phyloP scores from a whole-genome alignment of 2,888 invertebrate species.

The Sphaerophoria rueppellii region DNA sequence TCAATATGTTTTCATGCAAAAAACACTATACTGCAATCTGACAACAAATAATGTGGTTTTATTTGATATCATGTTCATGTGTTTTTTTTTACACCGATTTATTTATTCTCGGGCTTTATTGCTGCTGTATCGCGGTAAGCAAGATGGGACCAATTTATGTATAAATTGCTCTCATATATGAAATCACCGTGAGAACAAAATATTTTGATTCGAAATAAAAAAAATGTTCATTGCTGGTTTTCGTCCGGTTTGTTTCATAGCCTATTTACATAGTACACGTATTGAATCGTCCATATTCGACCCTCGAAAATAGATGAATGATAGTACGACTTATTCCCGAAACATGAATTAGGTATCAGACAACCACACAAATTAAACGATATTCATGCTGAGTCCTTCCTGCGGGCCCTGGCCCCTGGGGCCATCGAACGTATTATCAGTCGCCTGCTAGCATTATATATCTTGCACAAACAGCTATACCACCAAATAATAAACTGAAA shows the following conservation, averaged over 20 bases:
- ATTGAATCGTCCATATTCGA: too few relatives aligned
- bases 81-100: too few relatives aligned
- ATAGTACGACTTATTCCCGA: constrained; percentile 19
- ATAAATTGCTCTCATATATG: too few relatives aligned
- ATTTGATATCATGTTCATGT: too few relatives aligned
- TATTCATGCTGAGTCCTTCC: constrained; percentile 17
- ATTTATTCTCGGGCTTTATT: too few relatives aligned
- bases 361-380: constrained; percentile 48
- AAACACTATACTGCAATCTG: too few relatives aligned
- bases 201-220: too few relatives aligned
- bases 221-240: too few relatives aligned
- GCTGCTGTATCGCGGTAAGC: too few relatives aligned
- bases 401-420: neutral
- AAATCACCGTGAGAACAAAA: neutral
- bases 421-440: constrained; percentile 25
- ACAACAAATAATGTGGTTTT: too few relatives aligned
- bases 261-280: neutral
- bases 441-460: neutral
- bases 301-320: constrained; percentile 25
- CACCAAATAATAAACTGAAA: constrained; percentile 23
- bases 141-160: neutral
- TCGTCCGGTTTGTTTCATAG: neutral
- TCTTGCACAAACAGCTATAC: too few relatives aligned
- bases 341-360: constrained; percentile 43
- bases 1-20: too few relatives aligned